Evolutionary conservation across 2,113 vertebrate species (phyloP).

Genomic region (Sula dactylatra): DNA sequence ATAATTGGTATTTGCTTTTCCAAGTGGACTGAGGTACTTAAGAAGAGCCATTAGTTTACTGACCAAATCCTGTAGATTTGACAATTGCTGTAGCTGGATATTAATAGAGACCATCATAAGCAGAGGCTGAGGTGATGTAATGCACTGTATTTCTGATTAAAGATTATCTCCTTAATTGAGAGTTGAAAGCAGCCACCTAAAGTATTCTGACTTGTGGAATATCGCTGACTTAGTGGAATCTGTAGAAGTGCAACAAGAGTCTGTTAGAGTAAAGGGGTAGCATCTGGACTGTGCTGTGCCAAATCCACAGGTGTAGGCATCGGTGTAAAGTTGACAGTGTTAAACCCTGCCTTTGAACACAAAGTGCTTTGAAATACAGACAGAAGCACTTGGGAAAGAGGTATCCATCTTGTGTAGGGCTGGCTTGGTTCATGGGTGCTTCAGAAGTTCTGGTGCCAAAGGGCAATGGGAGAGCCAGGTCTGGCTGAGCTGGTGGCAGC

Average conservation of each 20-base stretch:
- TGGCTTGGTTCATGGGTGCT: not conserved
- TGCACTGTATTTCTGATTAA: not conserved
- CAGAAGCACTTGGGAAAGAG: not conserved
- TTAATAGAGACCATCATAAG: not conserved
- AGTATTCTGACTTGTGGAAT: not conserved
- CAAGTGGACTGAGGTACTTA: not conserved
- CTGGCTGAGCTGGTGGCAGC: not conserved
- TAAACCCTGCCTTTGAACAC: not conserved
- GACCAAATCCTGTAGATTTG: not conserved
- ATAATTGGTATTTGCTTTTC: not conserved
- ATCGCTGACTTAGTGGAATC: not conserved
- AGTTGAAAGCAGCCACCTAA: not conserved
- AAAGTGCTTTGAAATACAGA: not conserved
- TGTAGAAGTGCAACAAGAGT: not conserved
- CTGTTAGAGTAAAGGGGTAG: not conserved
- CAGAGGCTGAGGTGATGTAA: not conserved
- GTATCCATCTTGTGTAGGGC: not conserved
- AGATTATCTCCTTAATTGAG: not conserved
- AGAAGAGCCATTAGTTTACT: not conserved
- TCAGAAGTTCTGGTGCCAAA: not conserved
- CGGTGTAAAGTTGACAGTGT: not conserved
- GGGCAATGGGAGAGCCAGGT: rapidly evolving
- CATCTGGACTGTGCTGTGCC: not conserved
- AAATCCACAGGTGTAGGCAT: not conserved
- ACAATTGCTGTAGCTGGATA: not conserved